Percentiles rank a stretch among this genome's conserved stretches.
phyloP scores from a whole-genome alignment of 2,113 vertebrate species.

The Ochotona curzoniae region DNA sequence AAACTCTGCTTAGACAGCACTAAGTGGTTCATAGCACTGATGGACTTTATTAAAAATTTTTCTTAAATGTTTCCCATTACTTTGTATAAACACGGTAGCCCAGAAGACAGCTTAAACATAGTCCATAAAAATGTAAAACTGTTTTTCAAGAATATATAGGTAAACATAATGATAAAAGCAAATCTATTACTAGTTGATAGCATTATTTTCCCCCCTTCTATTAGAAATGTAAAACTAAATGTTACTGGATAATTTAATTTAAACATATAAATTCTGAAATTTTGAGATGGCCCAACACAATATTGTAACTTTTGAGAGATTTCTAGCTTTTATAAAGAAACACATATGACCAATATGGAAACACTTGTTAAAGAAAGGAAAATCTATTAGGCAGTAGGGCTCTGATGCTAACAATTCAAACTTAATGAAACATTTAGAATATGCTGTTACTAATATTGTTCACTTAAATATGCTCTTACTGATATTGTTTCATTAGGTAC shows the following conservation, averaged over 20 bases:
- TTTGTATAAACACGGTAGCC: neutral
- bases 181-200: slow-evolving; percentile 14
- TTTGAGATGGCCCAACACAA: slow-evolving; percentile 72
- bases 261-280: slow-evolving; percentile 71
- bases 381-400: slow-evolving; percentile 82
- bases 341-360: slow-evolving; percentile 70
- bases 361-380: slow-evolving; percentile 79
- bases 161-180: slow-evolving; percentile 58
- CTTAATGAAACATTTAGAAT: slow-evolving; percentile 90
- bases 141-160: slow-evolving; percentile 7
- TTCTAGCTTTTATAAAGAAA: slow-evolving; percentile 67
- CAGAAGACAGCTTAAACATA: slow-evolving; percentile 25
- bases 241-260: slow-evolving; percentile 78
- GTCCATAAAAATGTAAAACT: neutral
- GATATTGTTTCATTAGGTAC: slow-evolving; percentile 88
- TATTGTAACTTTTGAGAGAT: slow-evolving; percentile 72
- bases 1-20: neutral
- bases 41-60: slow-evolving; percentile 5
- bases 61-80: neutral
- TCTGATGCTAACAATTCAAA: slow-evolving; percentile 85
- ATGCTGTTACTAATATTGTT: slow-evolving; percentile 86
- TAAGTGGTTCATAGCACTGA: neutral
- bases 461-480: slow-evolving; percentile 88
- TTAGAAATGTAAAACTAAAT: slow-evolving; percentile 71
- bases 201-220: slow-evolving; percentile 44